Conservation (phyloP, 53 echinoderm and acorn worm species). For the Paracentrotus lividus region DNA sequence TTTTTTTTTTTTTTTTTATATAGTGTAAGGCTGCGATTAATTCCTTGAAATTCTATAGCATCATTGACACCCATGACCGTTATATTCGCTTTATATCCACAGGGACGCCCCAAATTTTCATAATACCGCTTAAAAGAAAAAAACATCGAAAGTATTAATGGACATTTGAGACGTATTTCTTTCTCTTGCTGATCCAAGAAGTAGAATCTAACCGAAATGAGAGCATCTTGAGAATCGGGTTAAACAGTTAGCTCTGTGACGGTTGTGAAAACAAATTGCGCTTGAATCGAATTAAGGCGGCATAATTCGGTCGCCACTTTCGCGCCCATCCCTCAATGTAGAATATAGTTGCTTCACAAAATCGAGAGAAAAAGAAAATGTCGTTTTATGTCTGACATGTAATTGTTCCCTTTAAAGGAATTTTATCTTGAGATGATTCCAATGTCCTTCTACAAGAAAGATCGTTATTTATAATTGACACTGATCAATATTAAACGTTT, state of each 20-base stretch:
- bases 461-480: not conserved
- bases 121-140: too few relatives aligned
- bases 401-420: not conserved
- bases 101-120: too few relatives aligned
- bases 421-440: not conserved
- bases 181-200: not conserved
- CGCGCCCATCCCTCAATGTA: not conserved
- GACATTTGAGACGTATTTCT: not conserved
- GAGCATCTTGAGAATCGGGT: not conserved
- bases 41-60: too few relatives aligned
- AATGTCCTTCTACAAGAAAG: not conserved
- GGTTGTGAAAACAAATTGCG: constrained; percentile 2
- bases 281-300: constrained; percentile 23
- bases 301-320: constrained; percentile 47
- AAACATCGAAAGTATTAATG: too few relatives aligned
- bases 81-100: too few relatives aligned
- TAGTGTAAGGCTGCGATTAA: too few relatives aligned
- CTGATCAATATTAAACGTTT: too few relatives aligned
- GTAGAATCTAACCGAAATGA: not conserved
- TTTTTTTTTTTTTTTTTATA: too few relatives aligned
- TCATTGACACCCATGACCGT: too few relatives aligned
- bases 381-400: not conserved
- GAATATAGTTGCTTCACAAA: not conserved
- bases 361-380: not conserved
- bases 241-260: constrained; percentile 32